phyloP scores from a whole-genome alignment of 2,113 vertebrate genomes.

The Melanerpes aurifrons region DNA sequence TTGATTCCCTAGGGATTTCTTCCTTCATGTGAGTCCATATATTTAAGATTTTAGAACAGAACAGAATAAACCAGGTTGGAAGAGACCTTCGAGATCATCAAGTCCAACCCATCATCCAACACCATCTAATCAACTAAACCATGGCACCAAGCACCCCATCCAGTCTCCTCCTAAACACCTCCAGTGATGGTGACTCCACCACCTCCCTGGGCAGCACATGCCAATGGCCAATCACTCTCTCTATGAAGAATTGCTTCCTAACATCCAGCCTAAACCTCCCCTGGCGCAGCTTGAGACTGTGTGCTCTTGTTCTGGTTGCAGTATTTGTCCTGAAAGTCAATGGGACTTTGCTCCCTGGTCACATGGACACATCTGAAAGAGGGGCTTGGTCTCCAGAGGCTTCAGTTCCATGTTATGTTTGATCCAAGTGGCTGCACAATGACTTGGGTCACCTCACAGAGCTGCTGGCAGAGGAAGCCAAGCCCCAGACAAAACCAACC shows the following conservation, averaged over 20 bases:
- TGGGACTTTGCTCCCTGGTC: fast-evolving
- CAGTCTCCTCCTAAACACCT: too few relatives aligned
- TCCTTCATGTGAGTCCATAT: neutral
- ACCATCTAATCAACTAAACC: too few relatives aligned
- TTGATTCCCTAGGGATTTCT: neutral
- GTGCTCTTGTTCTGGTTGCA: neutral
- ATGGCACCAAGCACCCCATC: too few relatives aligned
- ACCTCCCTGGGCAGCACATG: too few relatives aligned
- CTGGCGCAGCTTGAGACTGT: too few relatives aligned
- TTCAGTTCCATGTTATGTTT: neutral
- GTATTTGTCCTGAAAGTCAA: neutral
- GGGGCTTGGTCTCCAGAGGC: neutral
- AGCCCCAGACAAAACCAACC: neutral
- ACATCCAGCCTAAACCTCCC: too few relatives aligned
- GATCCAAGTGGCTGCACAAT: neutral
- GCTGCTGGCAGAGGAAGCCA: neutral
- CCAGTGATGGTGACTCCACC: too few relatives aligned
- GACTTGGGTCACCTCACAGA: neutral
- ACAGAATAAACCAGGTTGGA: too few relatives aligned
- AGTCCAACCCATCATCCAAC: too few relatives aligned
- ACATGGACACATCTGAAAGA: neutral
- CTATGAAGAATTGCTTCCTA: too few relatives aligned
- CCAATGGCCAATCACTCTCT: too few relatives aligned
- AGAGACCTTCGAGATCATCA: too few relatives aligned
- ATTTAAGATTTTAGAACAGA: neutral